Percentiles rank a stretch among this genome's conserved stretches.
These are phyloP conservation scores for Bombus confusus DNA, from an alignment of 1,140 invertebrate genomes.

Conservation along the genomic window DNA sequence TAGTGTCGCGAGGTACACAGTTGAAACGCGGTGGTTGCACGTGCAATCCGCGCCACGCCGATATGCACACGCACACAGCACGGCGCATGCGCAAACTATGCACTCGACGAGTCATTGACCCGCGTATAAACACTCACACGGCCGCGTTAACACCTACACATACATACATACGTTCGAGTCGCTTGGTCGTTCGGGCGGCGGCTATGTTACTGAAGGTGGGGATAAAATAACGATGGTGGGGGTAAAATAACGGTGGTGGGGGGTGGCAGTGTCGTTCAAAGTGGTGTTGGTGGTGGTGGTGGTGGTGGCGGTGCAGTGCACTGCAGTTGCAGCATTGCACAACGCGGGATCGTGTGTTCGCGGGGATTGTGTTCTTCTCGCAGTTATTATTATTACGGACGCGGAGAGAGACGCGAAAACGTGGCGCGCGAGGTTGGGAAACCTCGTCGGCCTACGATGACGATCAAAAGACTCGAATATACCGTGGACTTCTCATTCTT, in stretches of 20 bases:
- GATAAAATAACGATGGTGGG: neutral
- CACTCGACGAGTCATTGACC: conserved; percentile 67
- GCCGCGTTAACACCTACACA: conserved; percentile 49
- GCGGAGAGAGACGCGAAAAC: conserved; percentile 51
- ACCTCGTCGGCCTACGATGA: conserved; percentile 19
- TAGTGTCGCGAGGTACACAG: neutral
- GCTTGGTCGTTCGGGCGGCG: conserved; percentile 15
- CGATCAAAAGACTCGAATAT: neutral
- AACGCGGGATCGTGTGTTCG: conserved; percentile 51
- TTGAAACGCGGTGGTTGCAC: conserved; percentile 1
- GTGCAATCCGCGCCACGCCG: conserved; percentile 3
- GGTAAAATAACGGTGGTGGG: neutral
- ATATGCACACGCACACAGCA: conserved; percentile 31
- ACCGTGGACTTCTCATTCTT: neutral
- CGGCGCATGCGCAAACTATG: conserved; percentile 64
- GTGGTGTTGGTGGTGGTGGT: neutral
- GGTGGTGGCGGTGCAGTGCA: conserved; percentile 43
- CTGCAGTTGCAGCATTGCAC: conserved; percentile 59
- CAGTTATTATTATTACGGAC: conserved; percentile 52
- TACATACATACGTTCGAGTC: neutral
- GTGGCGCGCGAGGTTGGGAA: conserved; percentile 46
- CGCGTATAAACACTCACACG: conserved; percentile 64
- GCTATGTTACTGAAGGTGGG: neutral
- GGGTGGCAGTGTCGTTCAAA: neutral
- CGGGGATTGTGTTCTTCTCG: conserved; percentile 52